Base-by-base conservation (phyloP, 2,797 vertebrate genomes). In the Paramormyrops hopkinsi region DNA sequence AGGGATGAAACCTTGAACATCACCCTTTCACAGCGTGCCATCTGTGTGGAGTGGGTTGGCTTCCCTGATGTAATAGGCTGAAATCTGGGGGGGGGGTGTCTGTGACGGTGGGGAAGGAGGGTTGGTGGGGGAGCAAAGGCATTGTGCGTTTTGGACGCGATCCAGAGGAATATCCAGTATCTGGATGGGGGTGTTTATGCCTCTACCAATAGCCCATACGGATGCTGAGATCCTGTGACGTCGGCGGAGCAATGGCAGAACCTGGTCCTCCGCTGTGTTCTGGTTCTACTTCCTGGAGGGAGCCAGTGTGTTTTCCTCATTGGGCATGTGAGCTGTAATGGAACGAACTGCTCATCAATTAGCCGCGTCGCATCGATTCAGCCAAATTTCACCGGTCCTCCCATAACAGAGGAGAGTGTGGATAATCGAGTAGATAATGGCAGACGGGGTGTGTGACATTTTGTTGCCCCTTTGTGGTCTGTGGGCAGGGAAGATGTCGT, bases 81-180 rank as follows among this genome's bases (percentile, higher is more conserved):
- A 90, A 91, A 92, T 91, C 33, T n/a, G 6, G 44, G 53, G 50
- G 50, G 44, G 50, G 19, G 25, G 3, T 29, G 56, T 56, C 89
- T 89, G 91, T 85, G 91, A 90, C 89, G 82, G 89, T 0, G 73
- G 50, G 17, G 53, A 2, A 1, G 37, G 6, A 90, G 91, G 91
- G 89, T 83, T 90, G 62, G 88, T 4, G 4, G 91, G 51, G 25
- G 69, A 54, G 22, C 89, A 88, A 41, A 46, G 93, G 93, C 92
- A 92, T 93, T 94, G 93, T 92, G 93, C 93, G 92, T 94, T 90
- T 94, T 96, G 95, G 95, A 94, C 87, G 73, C 73, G 89, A 89
- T 95, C 94, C 94, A 95, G 92, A 93, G 94, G 94, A 95, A 95
- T 95, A 94, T 95, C 95, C 93, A 90, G 87, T 93, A 91, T 93